phyloP scores from a whole-genome alignment of 2,888 invertebrate genomes.

The Mimachlamys varia region DNA sequence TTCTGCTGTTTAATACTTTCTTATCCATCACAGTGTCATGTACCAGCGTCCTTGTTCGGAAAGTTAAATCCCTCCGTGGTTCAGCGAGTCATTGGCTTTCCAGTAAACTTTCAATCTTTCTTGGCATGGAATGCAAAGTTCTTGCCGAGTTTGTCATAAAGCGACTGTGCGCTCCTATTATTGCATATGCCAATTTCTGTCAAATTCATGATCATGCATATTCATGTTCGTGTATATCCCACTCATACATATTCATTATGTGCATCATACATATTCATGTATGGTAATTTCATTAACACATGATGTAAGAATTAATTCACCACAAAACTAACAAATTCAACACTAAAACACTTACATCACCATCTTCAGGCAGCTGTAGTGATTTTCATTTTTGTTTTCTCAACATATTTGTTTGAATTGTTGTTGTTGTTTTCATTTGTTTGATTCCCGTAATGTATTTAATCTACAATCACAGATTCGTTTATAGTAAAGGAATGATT shows the following conservation, averaged over 20 bases:
- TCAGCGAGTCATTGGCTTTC: slow-evolving; percentile 4
- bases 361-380: not conserved
- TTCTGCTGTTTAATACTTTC: not conserved
- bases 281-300: not conserved
- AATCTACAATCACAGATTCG: not conserved
- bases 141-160: slow-evolving; percentile 6
- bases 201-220: not conserved
- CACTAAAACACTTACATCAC: not conserved
- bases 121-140: slow-evolving; percentile 24
- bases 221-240: slow-evolving; percentile 24
- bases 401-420: not conserved
- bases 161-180: not conserved
- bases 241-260: slow-evolving; percentile 6
- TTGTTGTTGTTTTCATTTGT: not conserved
- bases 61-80: slow-evolving; percentile 28
- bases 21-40: not conserved
- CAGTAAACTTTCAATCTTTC: slow-evolving; percentile 29
- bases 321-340: not conserved
- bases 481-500: too few relatives aligned
- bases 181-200: not conserved
- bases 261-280: not conserved
- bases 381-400: not conserved
- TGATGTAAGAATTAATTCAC: not conserved
- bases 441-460: not conserved
- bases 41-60: not conserved